Evolutionary conservation across 2,113 vertebrate species (phyloP), one percentile per base, ranked within the genome.

Genomic region (Scortum barcoo): DNA sequence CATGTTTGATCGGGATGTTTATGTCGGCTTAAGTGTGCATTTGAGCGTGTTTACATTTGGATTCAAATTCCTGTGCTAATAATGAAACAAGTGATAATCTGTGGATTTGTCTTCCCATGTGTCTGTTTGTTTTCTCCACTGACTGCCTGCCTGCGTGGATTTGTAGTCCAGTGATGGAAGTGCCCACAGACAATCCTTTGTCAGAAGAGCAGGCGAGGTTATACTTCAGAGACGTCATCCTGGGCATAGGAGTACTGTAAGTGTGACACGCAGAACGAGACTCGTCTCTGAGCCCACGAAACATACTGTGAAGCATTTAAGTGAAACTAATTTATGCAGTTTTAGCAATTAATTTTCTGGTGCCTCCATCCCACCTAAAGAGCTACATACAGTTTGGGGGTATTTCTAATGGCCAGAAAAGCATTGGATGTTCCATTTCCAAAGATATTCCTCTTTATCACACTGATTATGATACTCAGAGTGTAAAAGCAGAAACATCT

Each of bases 211-310:
- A 98, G 93, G 96, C 97, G 3, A 95, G 97, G 30, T 85, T 96
- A 62, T 97, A 98, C 93, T 97, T 99, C 91, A 95, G 97, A 93
- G 98, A 99, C 84, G 93, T 99, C 57, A 95, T 99, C 85, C 92
- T 99, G 89, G 98, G 98, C 78, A 98, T 99, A 0, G 98, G 98
- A 99, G 91, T 99, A 99, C 93, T 80, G 98, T 99, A 91, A 99
- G 98, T 98, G 75, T 30, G 26, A 16, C 38, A 26, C 12, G 12
- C 46, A 60, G 11, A 36, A 36, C 6, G 0, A 44, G 13, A 9
- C 51, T 48, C 17, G 46, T 51, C 30, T 38, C 61, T 51, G 13
- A 36, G 22, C 24, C 38, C 71, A 17, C 63, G 4, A 33, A 40
- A 50, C 40, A 58, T 4, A 40, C 19, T 72, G 14, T 57, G 22